Evolutionary conservation across 2,888 invertebrate species (phyloP), one percentile per base, ranked within the genome.

Genomic region (Apocheima hispidaria): DNA sequence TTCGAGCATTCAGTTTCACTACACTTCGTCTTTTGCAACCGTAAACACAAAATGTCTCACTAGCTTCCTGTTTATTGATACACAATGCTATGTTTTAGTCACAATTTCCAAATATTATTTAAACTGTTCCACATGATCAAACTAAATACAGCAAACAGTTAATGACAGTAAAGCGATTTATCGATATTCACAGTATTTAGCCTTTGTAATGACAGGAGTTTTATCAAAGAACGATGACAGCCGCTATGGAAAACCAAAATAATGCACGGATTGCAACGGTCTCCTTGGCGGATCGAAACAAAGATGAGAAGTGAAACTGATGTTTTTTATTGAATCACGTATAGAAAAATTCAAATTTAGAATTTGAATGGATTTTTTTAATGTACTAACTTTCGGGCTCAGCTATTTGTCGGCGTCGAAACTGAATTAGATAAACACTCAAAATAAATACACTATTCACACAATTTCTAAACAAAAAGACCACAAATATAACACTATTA

Each of bases 401-500:
- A 79, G 77, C 80, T 73, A 86, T 86, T 86, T 89, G 92, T 93
- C 94, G 94, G 94, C 94, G 93, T 94, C 94, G 92, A 92, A 93
- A 93, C 91, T 93, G 89, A 92, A 93, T 89, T 86, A 91, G 93
- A 89, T 88, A 90, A 90, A 92, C 92, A 93, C 93, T 92, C 90
- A 93, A 93, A 94, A 87, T 90, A 87, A 62, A 86, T 89, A 91
- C 92, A 93, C 91, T 90, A 93, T 94, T 94, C 94, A 94, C 94
- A 93, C 93, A 93, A 91, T 84, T 88, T 85, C 86, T 87, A 89
- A 93, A 93, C 93, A 93, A 90, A 93, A 93, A 93, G 84, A 86
- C 90, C 94, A 93, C 92, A 94, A 94, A 94, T 94, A 94, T 94
- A 94, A 94, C 92, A 94, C 95, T 95, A 94, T n/a, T 94, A 95